Evolutionary conservation across 2,797 vertebrate genomes (phyloP), one percentile per base, ranked within the genome.

Genomic region (Sparidentex hasta): DNA sequence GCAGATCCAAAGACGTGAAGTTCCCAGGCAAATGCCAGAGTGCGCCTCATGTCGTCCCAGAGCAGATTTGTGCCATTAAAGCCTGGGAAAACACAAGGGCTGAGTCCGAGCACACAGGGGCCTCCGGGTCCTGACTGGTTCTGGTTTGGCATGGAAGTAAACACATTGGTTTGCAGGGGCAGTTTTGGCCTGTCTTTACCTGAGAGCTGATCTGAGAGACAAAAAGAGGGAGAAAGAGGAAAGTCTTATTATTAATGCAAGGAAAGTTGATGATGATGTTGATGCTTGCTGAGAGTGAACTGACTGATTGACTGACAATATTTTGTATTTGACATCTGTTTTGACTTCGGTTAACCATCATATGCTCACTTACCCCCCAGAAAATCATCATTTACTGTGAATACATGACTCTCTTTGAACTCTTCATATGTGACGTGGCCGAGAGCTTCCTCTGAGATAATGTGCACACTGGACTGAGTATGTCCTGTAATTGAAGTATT

Each of bases 1-100:
- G 96, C 96, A 25, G 86, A 91, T 54, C 96, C 96, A 0, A 96
- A 98, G 56, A 98, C 92, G 0, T 98, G 97, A 33, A 96, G 89
- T 38, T 96, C 96, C 97, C 97, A 98, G 67, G 96, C 89, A 70
- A 97, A 95, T 52, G 96, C 93, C 71, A 98, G 91, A 1, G 90
- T 95, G 57, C 85, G 95, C 57, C 87, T 95, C 85, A 97, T 93
- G 78, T 98, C 96, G 0, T 95, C 93, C 97, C 97, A 98, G 50
- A 81, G 93, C 69, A 96, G 90, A 20, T 82, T 87, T 16, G 94
- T 98, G 71, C 90, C 88, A 21, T 97, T 97, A 64, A 92, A 70
- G n/a, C 78, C 86, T 29, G 93, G 88, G n/a, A 81, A 71, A 47
- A 86, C 68, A 76, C 95, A 95, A 21, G 70, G 78, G 14, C 68